Evolutionary conservation across 2,888 invertebrate species (phyloP).

Genomic region (Conops quadrifasciatus): DNA sequence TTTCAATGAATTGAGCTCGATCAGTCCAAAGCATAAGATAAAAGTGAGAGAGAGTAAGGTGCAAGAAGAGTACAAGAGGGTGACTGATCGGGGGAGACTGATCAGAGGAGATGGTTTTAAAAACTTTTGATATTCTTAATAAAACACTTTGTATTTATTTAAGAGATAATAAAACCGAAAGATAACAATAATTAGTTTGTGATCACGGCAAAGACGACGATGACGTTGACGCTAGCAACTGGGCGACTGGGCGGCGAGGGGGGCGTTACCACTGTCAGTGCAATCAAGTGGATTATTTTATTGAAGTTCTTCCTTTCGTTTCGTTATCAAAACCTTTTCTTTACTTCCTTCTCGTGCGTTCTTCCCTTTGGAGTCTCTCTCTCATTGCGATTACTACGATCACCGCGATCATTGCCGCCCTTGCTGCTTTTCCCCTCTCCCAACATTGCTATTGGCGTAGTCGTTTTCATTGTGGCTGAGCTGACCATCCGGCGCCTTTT

Average conservation of each 20-base stretch:
- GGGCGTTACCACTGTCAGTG: constrained; percentile 26
- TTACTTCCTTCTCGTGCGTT: neutral
- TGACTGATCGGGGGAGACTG: no score
- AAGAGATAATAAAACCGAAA: constrained; percentile 22
- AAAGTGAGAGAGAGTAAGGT: neutral
- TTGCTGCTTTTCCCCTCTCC: neutral
- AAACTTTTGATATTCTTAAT: neutral
- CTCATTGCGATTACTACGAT: neutral
- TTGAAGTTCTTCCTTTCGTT: neutral
- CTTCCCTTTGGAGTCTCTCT: neutral
- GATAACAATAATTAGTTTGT: constrained; percentile 24
- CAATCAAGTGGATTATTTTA: constrained; percentile 12
- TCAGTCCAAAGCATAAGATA: neutral
- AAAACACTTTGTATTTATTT: constrained; percentile 14
- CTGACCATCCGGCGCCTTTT: constrained; percentile 3
- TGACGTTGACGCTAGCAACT: no score
- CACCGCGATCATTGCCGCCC: neutral
- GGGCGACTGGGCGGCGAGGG: neutral
- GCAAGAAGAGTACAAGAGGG: neutral
- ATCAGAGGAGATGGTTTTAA: neutral
- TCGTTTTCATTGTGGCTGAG: no score
- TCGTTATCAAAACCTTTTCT: neutral
- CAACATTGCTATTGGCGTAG: no score
- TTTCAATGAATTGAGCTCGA: constrained; percentile 29
- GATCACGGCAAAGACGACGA: neutral